A percentile compares a stretch with the other conserved stretches of the same genome.
These are phyloP conservation scores for Uromys caudimaculatus DNA, from an alignment of 2,797 vertebrate genomes.

Conservation along the genomic window DNA sequence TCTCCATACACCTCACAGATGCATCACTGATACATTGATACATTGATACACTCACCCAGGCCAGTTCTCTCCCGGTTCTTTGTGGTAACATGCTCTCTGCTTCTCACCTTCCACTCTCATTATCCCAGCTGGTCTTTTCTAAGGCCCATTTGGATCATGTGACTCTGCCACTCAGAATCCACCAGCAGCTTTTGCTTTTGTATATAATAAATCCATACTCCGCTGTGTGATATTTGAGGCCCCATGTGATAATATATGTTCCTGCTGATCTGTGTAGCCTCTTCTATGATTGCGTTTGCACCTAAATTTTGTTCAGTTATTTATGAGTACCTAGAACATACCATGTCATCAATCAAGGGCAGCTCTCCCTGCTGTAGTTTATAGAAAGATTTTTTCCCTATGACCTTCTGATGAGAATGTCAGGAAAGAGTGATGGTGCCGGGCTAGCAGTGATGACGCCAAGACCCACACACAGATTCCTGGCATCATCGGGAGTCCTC, in stretches of 20 bases:
- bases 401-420: not conserved
- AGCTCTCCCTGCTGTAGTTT: not conserved
- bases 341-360: not conserved
- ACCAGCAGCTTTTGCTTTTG: not conserved
- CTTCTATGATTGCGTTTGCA: not conserved
- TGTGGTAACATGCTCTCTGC: not conserved
- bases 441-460: fast-evolving
- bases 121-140: not conserved
- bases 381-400: not conserved
- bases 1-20: not conserved
- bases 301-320: not conserved
- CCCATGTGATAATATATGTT: not conserved
- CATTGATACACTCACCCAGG: too few relatives aligned
- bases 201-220: not conserved
- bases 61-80: not conserved
- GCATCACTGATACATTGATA: too few relatives aligned
- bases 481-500: not conserved
- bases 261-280: not conserved
- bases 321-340: not conserved
- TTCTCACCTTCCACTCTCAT: not conserved
- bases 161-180: not conserved
- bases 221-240: not conserved
- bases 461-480: not conserved
- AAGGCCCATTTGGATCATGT: not conserved
- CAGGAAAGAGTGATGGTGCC: not conserved